A percentile compares a stretch with the other conserved stretches of the same genome.
Conservation (phyloP, 1,140 invertebrate species). For the Neuroterus valhalla region DNA sequence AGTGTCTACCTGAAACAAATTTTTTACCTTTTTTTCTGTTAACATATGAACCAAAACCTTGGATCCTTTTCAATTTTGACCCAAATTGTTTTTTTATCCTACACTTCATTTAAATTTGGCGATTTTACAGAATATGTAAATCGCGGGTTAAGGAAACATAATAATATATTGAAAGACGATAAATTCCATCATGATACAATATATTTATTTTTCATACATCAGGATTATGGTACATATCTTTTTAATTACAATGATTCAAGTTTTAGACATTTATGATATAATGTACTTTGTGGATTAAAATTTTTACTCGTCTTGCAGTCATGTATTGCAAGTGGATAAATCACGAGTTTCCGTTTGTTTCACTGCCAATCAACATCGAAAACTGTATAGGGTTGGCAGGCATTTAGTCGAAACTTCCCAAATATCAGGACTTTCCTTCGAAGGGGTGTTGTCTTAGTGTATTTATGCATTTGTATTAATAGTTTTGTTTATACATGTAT, state of each 20-base stretch:
- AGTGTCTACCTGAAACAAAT: too few species aligned
- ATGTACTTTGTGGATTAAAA: conserved; percentile 65
- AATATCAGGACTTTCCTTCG: conserved; percentile 16
- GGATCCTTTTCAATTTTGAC: background rate
- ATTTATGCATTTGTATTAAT: conserved; percentile 35
- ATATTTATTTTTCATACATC: conserved; percentile 69
- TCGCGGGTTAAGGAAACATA: too few species aligned
- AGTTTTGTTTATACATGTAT: conserved; percentile 44
- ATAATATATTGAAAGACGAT: too few species aligned
- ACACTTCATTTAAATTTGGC: background rate
- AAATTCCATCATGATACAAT: conserved; percentile 60
- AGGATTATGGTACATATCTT: conserved; percentile 66
- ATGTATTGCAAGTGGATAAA: conserved; percentile 52
- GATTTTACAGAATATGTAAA: background rate
- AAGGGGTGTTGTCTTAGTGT: background rate
- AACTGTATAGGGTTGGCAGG: conserved; percentile 22
- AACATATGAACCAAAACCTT: background rate
- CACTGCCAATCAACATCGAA: conserved; percentile 14
- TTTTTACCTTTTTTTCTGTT: too few species aligned
- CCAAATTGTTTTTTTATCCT: background rate
- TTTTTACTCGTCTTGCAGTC: conserved; percentile 57
- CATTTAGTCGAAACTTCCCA: conserved; percentile 14
- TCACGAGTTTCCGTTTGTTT: conserved; percentile 32
- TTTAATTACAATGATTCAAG: conserved; percentile 70
- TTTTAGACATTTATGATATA: conserved; percentile 72